phyloP scores from a whole-genome alignment of 2,888 invertebrate genomes.

The Eristalinus sepulchralis region DNA sequence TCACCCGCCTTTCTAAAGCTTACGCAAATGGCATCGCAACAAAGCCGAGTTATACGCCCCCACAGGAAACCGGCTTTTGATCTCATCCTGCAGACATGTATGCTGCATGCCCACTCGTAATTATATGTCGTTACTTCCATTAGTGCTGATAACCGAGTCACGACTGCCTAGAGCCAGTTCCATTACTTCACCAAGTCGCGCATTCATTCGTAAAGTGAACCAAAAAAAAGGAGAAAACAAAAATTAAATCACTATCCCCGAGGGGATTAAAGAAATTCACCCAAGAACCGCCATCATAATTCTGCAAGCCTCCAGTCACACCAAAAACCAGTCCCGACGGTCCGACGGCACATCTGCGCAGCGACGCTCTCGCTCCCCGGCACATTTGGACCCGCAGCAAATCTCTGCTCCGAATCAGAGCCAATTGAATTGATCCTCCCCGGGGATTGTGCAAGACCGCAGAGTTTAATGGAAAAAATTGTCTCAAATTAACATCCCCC shows the following conservation, averaged over 20 bases:
- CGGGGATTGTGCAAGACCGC: conserved; percentile 49
- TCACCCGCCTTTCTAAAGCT: not conserved
- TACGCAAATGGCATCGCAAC: not conserved
- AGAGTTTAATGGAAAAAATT: conserved; percentile 46
- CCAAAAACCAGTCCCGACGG: not conserved
- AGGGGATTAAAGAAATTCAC: not conserved
- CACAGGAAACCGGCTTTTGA: not conserved
- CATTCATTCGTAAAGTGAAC: not conserved
- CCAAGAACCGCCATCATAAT: not conserved
- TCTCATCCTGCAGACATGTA: not conserved
- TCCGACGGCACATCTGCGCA: not conserved
- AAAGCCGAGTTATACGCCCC: not conserved
- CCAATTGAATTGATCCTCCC: conserved; percentile 47
- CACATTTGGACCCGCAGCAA: conserved; percentile 40
- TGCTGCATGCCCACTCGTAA: not conserved
- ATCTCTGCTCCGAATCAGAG: conserved; percentile 57
- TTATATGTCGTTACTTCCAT: not conserved
- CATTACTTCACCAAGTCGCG: not conserved
- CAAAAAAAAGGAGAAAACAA: not conserved
- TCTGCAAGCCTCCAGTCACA: not conserved
- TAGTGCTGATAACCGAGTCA: not conserved
- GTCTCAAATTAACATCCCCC: conserved; percentile 51
- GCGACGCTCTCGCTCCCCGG: not conserved
- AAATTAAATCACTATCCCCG: not conserved
- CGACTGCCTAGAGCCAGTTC: not conserved